These are phyloP conservation scores for Virgularia gustaviana DNA, from an alignment of 92 coral and sea anemone genomes.

Conservation along the genomic window DNA sequence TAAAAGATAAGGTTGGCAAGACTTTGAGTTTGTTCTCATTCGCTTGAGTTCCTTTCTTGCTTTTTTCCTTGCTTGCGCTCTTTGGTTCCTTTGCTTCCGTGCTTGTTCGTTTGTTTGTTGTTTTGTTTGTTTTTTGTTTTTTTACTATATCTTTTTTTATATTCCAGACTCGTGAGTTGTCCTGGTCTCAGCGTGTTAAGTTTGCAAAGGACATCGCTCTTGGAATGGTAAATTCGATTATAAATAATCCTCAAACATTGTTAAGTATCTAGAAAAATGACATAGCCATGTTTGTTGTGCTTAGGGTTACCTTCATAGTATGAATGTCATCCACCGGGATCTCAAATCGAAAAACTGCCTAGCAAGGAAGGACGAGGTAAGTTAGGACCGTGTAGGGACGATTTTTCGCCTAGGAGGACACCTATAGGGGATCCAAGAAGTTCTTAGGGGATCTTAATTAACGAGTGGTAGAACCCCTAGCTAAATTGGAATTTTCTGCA, in stretches of 20 bases:
- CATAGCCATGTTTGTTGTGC: neutral
- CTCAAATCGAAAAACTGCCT: conserved; percentile 89
- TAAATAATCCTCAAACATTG: neutral
- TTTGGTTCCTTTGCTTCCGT: too few species aligned
- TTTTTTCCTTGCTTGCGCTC: too few species aligned
- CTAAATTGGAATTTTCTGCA: too few species aligned
- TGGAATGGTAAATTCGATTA: conserved; percentile 74
- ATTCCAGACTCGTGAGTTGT: conserved; percentile 58
- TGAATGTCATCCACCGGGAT: conserved; percentile 96
- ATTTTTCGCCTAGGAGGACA: too few species aligned
- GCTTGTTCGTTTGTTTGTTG: neutral
- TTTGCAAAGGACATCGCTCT: conserved; percentile 93
- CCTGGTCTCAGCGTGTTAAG: conserved; percentile 89
- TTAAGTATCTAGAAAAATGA: neutral
- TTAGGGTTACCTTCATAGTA: conserved; percentile 88
- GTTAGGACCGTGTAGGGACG: neutral
- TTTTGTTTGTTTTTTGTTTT: neutral
- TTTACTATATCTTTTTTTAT: neutral
- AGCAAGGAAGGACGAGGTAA: conserved; percentile 78
- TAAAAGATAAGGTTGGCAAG: conserved; percentile 72
- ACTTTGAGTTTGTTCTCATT: neutral
- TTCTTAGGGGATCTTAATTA: too few species aligned
- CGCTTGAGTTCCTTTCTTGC: too few species aligned
- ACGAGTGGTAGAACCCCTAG: too few species aligned
- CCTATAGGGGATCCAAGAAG: too few species aligned